Conservation (phyloP, 2,797 vertebrate species). For the Lutjanus argentimaculatus region DNA sequence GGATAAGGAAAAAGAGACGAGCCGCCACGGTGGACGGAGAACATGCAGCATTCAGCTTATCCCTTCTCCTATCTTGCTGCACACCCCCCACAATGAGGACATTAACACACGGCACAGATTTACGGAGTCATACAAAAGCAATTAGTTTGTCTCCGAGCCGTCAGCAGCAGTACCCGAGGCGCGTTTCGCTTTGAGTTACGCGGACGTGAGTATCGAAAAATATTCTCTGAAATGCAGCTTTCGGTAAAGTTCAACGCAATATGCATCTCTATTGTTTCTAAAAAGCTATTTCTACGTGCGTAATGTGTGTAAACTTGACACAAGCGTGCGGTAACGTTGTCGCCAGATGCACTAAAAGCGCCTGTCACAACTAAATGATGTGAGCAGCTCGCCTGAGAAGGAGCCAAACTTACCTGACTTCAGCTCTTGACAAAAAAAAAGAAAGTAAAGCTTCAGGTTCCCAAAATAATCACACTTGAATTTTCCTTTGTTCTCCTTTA, state of each 20-base stretch:
- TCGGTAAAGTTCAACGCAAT: constrained; percentile 60
- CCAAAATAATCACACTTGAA: constrained; percentile 77
- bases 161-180: constrained; percentile 73
- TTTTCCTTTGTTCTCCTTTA: constrained; percentile 85
- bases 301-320: constrained; percentile 79
- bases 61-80: constrained; percentile 61
- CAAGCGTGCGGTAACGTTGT: constrained; percentile 74
- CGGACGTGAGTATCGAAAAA: constrained; percentile 74
- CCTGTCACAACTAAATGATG: constrained; percentile 90
- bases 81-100: constrained; percentile 74
- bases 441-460: constrained; percentile 88
- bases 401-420: constrained; percentile 99
- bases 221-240: constrained; percentile 64
- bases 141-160: constrained; percentile 83
- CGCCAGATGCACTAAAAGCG: constrained; percentile 82
- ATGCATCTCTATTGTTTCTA: constrained; percentile 37
- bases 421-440: constrained; percentile 88
- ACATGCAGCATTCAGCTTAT: constrained; percentile 74
- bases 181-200: constrained; percentile 75
- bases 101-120: constrained; percentile 78
- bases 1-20: constrained; percentile 51
- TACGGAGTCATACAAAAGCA: constrained; percentile 84
- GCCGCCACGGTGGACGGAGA: constrained; percentile 69
- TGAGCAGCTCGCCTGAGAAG: constrained; percentile 83
- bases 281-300: constrained; percentile 65